Evolutionary conservation across 2,888 invertebrate genomes (phyloP).

Genomic region (Parasteatoda lunata): DNA sequence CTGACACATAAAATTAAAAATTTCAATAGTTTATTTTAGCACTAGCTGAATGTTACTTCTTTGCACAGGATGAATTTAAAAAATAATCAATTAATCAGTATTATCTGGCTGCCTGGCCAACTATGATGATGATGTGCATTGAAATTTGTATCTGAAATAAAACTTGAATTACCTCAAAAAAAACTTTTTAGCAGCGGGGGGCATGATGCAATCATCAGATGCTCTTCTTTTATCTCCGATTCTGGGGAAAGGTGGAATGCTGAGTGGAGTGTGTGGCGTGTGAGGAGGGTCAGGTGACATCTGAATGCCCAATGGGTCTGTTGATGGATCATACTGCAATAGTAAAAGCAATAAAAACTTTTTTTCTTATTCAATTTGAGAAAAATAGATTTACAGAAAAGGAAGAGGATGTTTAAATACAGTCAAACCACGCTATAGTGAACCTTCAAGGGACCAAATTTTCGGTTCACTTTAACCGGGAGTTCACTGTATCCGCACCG

Average conservation of each 20-base stretch:
- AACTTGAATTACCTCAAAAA: conserved; percentile 80
- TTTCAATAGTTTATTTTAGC: too few species aligned
- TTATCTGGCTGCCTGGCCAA: too few species aligned
- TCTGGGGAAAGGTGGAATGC: conserved; percentile 63
- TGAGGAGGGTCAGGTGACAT: conserved; percentile 70
- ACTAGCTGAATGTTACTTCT: too few species aligned
- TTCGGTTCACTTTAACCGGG: too few species aligned
- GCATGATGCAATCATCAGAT: conserved; percentile 83
- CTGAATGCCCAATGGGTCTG: conserved; percentile 89
- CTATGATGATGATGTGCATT: too few species aligned
- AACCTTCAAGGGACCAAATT: too few species aligned
- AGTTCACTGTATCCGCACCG: too few species aligned
- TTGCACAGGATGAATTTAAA: too few species aligned
- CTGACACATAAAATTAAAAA: too few species aligned
- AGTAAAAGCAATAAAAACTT: not conserved
- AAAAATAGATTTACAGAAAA: not conserved
- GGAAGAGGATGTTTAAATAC: too few species aligned
- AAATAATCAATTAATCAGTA: too few species aligned
- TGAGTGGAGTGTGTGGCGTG: conserved; percentile 66
- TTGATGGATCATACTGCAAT: conserved; percentile 87
- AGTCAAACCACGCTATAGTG: too few species aligned
- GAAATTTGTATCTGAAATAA: not conserved
- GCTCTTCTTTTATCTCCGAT: conserved; percentile 82
- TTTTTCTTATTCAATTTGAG: not conserved
- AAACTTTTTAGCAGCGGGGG: conserved; percentile 89